phyloP scores from a whole-genome alignment of 2,113 vertebrate species.

The Odontesthes bonariensis region DNA sequence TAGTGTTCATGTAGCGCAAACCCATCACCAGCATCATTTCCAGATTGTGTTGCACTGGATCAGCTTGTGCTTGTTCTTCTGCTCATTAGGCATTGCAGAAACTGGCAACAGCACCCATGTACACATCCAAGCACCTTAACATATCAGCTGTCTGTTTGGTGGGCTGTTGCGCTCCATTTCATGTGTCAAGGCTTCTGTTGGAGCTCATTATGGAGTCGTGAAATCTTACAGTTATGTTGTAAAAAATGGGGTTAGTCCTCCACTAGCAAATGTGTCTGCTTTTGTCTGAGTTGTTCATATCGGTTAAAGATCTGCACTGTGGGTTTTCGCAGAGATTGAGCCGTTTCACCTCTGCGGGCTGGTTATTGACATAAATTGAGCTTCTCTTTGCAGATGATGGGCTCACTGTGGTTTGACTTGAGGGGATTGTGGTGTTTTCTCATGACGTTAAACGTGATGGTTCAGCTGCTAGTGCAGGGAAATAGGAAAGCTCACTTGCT shows the following conservation, averaged over 20 bases:
- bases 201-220: neutral
- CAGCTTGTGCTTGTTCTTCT: constrained; percentile 4
- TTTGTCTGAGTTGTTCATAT: neutral
- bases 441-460: neutral
- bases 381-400: neutral
- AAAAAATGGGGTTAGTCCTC: constrained; percentile 5
- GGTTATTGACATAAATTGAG: neutral
- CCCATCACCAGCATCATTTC: neutral
- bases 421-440: neutral
- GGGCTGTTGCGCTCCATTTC: constrained; percentile 21
- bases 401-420: constrained; percentile 13
- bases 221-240: neutral
- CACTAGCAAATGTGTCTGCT: neutral
- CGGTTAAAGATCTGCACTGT: neutral
- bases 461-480: neutral
- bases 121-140: neutral
- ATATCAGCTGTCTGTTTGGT: constrained; percentile 22
- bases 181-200: constrained; percentile 11
- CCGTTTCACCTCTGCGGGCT: neutral
- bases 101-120: neutral
- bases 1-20: neutral
- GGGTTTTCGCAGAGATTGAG: neutral
- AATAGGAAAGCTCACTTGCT: neutral
- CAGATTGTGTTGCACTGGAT: constrained; percentile 2
- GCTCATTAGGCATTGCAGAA: constrained; percentile 6